Base-by-base conservation (phyloP, 2,888 invertebrate genomes). In the Caenorhabditis afra region DNA sequence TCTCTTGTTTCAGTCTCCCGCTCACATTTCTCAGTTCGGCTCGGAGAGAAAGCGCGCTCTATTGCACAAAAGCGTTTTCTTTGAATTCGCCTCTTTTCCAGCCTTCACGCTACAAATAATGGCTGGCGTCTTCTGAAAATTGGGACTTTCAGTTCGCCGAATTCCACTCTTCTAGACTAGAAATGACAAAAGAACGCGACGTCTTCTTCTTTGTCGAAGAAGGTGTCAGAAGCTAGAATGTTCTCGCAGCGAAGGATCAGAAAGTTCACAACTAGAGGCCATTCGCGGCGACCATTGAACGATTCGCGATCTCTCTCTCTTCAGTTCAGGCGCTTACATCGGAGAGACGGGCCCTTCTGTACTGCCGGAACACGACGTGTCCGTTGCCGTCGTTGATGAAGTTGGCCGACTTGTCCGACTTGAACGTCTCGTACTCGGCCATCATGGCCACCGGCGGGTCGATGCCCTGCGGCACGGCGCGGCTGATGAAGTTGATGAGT, bases 371-470 rank as follows among this genome's bases (percentile, higher is more conserved):
- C 20, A 78, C 75, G 35, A 84, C 57, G 58, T 81, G 79, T 16
- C 82, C 82, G 11, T 37, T 45, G 20, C 84, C 84, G 57, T 84
- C 84, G 39, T 73, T 79, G 45, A 84, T 47, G 64, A 84, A 84
- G 59, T 84, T 84, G 53, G 81, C 79, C 3, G 82, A 81, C 73
- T 81, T 83, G 61, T 84, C 82, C 20, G 81, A 81, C 67, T 81
- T 81, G 77, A 84, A 84, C 4, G 84, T 84, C 55, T 84, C 84
- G 53, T 83, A 84, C 67, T 81, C 81, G 50, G 70, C 75, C 49
- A 81, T 66, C 41, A 71, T 73, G 14, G 84, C 79, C 37, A 82
- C 71, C 22, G 80, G 79, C 49, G 78, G 61, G 53, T 82, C 82
- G 64, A 84, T 74, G 11, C 84, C 84, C 57, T 79, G 71, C 45